These are phyloP conservation scores for Lynx canadensis DNA, from an alignment of 2,113 vertebrate genomes.

Conservation along the genomic window DNA sequence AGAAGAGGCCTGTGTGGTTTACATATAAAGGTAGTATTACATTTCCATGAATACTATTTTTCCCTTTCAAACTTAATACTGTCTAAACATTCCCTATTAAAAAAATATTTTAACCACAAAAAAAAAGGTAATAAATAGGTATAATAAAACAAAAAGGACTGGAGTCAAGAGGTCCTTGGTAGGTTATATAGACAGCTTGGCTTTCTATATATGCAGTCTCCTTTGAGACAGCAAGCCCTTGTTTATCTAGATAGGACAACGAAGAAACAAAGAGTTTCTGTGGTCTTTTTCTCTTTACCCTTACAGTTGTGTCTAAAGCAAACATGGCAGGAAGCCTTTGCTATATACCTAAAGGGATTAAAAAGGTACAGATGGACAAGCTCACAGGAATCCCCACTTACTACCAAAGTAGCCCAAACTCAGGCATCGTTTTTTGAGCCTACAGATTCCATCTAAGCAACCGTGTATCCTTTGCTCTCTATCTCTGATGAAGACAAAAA, in stretches of 20 bases:
- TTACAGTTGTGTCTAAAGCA: slow-evolving; percentile 9
- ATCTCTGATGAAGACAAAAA: not conserved
- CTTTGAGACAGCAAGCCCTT: slow-evolving; percentile 1
- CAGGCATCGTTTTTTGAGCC: slow-evolving; percentile 32
- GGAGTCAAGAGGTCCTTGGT: not conserved
- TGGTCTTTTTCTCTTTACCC: not conserved
- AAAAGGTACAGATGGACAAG: slow-evolving; percentile 10
- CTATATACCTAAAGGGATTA: not conserved
- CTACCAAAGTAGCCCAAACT: not conserved
- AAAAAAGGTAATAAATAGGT: not conserved
- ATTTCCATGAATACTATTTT: not conserved
- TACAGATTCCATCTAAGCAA: not conserved
- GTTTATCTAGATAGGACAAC: slow-evolving; percentile 8
- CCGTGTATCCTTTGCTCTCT: not conserved
- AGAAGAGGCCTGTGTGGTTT: not conserved
- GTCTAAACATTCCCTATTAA: not conserved
- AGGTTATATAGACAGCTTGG: not conserved
- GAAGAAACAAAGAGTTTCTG: slow-evolving; percentile 39
- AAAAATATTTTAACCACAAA: not conserved
- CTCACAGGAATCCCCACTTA: slow-evolving; percentile 29
- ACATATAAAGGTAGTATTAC: not conserved
- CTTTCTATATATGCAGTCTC: not conserved
- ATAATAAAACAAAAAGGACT: not conserved
- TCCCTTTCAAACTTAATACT: not conserved
- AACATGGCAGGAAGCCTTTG: slow-evolving; percentile 16